These are phyloP conservation scores for Anolis sagrei DNA, from an alignment of 2,113 vertebrate species.

Conservation along the genomic window DNA sequence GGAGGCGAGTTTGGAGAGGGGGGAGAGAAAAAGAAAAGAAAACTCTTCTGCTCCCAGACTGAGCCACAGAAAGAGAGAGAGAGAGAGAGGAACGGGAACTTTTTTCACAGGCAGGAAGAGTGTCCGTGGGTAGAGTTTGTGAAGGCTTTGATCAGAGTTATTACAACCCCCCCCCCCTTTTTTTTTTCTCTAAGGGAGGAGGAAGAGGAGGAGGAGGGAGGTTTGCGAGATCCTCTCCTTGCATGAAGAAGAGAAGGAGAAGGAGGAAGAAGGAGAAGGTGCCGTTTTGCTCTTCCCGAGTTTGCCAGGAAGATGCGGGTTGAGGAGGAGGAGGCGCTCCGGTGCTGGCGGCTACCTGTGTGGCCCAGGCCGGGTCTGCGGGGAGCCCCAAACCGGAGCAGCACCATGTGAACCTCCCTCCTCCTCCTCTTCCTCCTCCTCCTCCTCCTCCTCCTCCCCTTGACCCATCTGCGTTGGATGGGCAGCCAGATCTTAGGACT, in stretches of 20 bases:
- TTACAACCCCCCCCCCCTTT: constrained; percentile 52
- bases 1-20: constrained; percentile 18
- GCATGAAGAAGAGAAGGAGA: background rate
- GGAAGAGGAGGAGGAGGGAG: constrained; percentile 1
- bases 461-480: background rate
- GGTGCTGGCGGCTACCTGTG: constrained; percentile 87
- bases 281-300: constrained; percentile 39
- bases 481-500: no score
- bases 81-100: background rate
- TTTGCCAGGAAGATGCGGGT: constrained; percentile 78
- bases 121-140: no score
- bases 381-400: constrained; percentile 25
- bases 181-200: constrained; percentile 32
- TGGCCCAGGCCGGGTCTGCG: constrained; percentile 82
- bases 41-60: constrained; percentile 66
- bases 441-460: constrained; percentile 23
- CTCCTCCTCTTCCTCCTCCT: constrained; percentile 33
- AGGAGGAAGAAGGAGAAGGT: no score
- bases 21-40: background rate
- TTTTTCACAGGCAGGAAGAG: background rate
- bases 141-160: constrained; percentile 47
- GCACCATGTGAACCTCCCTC: constrained; percentile 56
- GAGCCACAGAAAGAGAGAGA: constrained; percentile 29
- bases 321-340: constrained; percentile 59
- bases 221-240: background rate